phyloP scores from a whole-genome alignment of 2,113 vertebrate genomes.

The Gnathonemus echidnorhynchus region DNA sequence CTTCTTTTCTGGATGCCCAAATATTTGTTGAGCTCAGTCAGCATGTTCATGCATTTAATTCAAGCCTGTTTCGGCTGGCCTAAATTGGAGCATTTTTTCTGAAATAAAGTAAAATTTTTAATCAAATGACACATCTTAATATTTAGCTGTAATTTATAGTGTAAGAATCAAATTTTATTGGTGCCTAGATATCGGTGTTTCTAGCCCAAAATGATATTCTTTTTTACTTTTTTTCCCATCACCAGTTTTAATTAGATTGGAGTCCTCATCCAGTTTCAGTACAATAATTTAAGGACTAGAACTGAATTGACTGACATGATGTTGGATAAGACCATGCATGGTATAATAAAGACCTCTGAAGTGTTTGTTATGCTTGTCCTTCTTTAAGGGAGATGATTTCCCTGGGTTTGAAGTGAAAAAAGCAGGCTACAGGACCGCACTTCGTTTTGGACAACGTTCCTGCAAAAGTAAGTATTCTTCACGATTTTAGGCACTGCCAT shows the following conservation, averaged over 20 bases:
- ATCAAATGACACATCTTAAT: not conserved
- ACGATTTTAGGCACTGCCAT: not conserved
- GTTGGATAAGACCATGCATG: not conserved
- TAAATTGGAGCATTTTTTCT: not conserved
- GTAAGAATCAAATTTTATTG: not conserved
- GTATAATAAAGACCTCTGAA: not conserved
- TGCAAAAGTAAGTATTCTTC: conserved; percentile 66
- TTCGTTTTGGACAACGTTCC: conserved; percentile 62
- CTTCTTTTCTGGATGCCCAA: not conserved
- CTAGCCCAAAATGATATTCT: not conserved
- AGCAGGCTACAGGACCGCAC: conserved; percentile 51
- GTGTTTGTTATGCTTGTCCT: conserved; percentile 36
- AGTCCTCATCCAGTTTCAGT: not conserved
- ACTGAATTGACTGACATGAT: not conserved
- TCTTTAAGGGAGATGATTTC: conserved; percentile 69
- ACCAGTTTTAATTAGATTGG: not conserved
- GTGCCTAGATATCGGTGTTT: not conserved
- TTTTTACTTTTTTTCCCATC: not conserved
- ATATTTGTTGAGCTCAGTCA: not conserved
- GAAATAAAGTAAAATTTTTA: not conserved
- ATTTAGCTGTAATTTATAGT: not conserved
- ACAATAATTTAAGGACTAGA: not conserved
- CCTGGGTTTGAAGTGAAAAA: conserved; percentile 74
- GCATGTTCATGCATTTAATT: not conserved
- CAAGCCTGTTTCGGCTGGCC: not conserved